Evolutionary conservation across 2,797 vertebrate species (phyloP).

Genomic region (Cirrhinus molitorella): DNA sequence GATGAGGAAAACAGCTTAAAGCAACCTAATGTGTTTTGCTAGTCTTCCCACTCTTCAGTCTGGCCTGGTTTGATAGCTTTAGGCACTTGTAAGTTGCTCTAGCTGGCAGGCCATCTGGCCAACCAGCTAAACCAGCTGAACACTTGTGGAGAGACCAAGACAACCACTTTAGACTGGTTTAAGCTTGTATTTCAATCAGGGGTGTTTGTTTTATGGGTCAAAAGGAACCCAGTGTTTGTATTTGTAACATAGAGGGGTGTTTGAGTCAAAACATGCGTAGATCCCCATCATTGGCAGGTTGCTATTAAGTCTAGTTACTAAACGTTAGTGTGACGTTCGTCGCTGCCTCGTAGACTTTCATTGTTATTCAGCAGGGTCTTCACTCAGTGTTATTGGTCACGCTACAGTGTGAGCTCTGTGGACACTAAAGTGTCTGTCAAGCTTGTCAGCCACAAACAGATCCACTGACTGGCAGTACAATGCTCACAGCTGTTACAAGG

Average conservation of each 20-base stretch:
- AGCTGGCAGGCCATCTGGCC: background rate
- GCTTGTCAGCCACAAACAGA: slow-evolving; percentile 47
- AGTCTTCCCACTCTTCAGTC: background rate
- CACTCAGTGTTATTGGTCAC: background rate
- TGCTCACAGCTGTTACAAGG: slow-evolving; percentile 44
- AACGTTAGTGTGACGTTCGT: background rate
- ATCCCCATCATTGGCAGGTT: background rate
- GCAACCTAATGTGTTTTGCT: background rate
- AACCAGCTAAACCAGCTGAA: background rate
- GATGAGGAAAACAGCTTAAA: background rate
- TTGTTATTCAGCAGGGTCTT: slow-evolving; percentile 24
- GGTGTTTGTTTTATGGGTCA: background rate
- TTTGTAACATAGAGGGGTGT: slow-evolving; percentile 20
- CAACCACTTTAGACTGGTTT: background rate
- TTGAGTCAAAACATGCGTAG: background rate
- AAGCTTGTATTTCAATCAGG: background rate
- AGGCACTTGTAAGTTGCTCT: background rate
- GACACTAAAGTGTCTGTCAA: slow-evolving; percentile 39
- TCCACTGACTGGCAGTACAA: slow-evolving; percentile 49
- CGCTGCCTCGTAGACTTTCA: slow-evolving; percentile 5
- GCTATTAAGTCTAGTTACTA: background rate
- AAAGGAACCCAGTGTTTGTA: background rate
- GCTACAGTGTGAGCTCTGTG: slow-evolving; percentile 12
- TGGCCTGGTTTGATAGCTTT: slow-evolving; percentile 4
- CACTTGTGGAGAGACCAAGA: background rate